A percentile compares a stretch with the other conserved stretches of the same genome.
Evolutionary conservation across 2,888 invertebrate species (phyloP).

Genomic region (Lasioglossum oenotherae): DNA sequence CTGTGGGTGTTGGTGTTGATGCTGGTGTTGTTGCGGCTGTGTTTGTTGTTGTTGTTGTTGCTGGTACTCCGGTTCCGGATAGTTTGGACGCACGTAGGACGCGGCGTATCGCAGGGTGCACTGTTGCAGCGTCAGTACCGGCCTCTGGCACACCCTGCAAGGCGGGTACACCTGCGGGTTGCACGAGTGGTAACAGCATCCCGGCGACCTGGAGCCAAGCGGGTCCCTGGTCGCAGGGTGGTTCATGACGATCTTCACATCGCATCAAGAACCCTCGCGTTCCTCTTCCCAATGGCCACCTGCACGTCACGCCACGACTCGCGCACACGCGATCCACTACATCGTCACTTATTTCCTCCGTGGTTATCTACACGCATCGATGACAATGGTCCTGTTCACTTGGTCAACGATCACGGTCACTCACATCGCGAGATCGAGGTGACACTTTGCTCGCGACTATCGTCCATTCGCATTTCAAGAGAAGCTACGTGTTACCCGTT

Average conservation of each 20-base stretch:
- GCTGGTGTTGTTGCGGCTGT: conserved; percentile 61
- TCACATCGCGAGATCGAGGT: neutral
- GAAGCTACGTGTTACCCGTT: neutral
- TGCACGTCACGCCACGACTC: conserved; percentile 23
- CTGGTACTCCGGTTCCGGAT: conserved; percentile 43
- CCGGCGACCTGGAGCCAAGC: conserved; percentile 83
- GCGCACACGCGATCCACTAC: conserved; percentile 18
- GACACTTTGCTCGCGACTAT: neutral
- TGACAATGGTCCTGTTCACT: neutral
- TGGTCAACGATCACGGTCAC: neutral
- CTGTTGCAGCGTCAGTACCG: conserved; percentile 77
- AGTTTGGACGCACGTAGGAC: conserved; percentile 67
- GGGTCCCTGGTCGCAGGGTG: conserved; percentile 83
- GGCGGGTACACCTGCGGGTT: conserved; percentile 79
- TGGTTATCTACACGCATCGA: neutral
- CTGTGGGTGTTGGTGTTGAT: conserved; percentile 56
- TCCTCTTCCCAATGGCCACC: conserved; percentile 46
- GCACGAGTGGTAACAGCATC: conserved; percentile 83
- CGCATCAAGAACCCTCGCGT: conserved; percentile 71
- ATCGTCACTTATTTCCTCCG: conserved; percentile 7
- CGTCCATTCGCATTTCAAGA: neutral
- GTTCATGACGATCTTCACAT: conserved; percentile 83
- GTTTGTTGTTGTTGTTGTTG: neutral
- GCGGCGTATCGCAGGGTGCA: conserved; percentile 61
- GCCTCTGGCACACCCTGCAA: conserved; percentile 80